phyloP scores from a whole-genome alignment of 2,113 vertebrate genomes.

The Typhlomys cinereus region DNA sequence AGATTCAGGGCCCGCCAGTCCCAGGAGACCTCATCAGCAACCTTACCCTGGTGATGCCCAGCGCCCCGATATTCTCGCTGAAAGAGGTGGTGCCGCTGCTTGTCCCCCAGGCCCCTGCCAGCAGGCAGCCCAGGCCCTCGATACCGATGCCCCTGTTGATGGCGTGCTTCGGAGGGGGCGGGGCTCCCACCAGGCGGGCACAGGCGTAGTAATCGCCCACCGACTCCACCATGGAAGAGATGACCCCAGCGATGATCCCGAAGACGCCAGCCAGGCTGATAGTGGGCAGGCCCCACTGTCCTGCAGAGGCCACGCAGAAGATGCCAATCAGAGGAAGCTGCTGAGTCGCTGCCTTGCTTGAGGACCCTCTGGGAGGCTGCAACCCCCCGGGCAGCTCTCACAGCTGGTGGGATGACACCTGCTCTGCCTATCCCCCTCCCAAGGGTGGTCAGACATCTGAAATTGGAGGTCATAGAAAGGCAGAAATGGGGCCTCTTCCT shows the following conservation, averaged over 20 bases:
- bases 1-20: not conserved
- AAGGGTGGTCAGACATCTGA: not conserved
- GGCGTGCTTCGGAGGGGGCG: slow-evolving; percentile 92
- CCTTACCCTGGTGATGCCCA: slow-evolving; percentile 96
- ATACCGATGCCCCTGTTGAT: slow-evolving; percentile 95
- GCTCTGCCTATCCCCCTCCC: not conserved
- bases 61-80: slow-evolving; percentile 95
- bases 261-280: slow-evolving; percentile 95
- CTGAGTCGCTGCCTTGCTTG: not conserved
- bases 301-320: slow-evolving; percentile 79
- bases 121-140: slow-evolving; percentile 94
- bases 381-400: not conserved
- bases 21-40: rapidly evolving
- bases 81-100: slow-evolving; percentile 97
- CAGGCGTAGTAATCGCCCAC: slow-evolving; percentile 97
- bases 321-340: not conserved
- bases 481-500: not conserved
- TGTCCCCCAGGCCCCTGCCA: slow-evolving; percentile 96
- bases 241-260: slow-evolving; percentile 94
- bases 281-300: slow-evolving; percentile 96
- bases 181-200: slow-evolving; percentile 93
- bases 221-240: slow-evolving; percentile 97
- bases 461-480: not conserved
- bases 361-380: not conserved
- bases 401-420: not conserved